Conservation (phyloP, 64 coral and sea anemone genomes). For the Porites lutea region DNA sequence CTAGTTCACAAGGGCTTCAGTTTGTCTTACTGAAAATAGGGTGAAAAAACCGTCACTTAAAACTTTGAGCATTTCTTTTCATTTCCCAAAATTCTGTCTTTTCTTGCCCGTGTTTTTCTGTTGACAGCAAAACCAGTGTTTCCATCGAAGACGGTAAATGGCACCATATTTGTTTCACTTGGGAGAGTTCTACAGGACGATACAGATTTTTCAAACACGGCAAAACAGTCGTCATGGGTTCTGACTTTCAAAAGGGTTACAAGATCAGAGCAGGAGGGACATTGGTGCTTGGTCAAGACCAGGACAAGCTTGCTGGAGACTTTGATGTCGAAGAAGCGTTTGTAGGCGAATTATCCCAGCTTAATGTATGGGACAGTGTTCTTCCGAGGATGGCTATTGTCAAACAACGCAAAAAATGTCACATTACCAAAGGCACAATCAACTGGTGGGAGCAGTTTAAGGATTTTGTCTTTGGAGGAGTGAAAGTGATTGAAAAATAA, state of each 20-base stretch:
- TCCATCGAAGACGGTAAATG: background rate
- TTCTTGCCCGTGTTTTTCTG: background rate
- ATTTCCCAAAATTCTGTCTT: no score
- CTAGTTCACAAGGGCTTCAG: no score
- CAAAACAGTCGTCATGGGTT: background rate
- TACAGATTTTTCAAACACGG: background rate
- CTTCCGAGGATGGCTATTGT: constrained; percentile 51
- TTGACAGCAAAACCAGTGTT: background rate
- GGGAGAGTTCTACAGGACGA: background rate
- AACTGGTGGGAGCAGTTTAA: background rate
- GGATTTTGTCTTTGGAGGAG: background rate
- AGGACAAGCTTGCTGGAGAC: constrained; percentile 77
- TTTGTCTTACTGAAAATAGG: no score
- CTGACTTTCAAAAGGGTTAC: background rate
- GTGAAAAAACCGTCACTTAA: no score
- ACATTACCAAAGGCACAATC: background rate
- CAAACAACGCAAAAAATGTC: background rate
- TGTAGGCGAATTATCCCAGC: constrained; percentile 70
- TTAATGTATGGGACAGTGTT: constrained; percentile 86
- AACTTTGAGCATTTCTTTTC: no score
- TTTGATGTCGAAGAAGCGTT: constrained; percentile 81
- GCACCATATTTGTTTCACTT: constrained; percentile 8
- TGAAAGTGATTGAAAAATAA: background rate
- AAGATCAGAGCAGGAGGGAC: constrained; percentile 50
- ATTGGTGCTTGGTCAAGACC: background rate